Conservation (phyloP, 2,797 vertebrate species). For the Anniella stebbinsi region DNA sequence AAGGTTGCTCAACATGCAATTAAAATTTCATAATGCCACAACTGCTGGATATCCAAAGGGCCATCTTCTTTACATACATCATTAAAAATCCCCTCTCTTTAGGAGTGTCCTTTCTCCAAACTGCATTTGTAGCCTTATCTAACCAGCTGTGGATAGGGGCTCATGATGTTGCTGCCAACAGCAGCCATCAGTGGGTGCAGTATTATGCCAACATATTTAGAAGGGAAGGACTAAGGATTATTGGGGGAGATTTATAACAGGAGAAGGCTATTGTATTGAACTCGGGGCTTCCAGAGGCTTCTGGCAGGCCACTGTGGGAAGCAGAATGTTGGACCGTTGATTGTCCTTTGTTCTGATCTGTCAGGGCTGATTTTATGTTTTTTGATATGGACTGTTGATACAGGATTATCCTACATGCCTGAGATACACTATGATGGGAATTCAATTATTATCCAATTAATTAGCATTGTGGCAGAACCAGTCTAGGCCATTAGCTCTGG, state of each 20-base stretch:
- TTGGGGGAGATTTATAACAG: neutral
- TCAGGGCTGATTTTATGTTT: neutral
- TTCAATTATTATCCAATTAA: neutral
- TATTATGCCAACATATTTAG: neutral
- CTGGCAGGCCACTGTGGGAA: neutral
- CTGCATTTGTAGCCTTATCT: neutral
- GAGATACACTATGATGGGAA: neutral
- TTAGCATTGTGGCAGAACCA: neutral
- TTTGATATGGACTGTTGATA: neutral
- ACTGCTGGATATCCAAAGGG: conserved; percentile 8
- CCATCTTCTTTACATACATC: neutral
- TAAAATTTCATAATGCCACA: conserved; percentile 60
- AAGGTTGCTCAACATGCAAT: conserved; percentile 50
- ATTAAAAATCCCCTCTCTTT: conserved; percentile 9
- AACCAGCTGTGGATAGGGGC: neutral
- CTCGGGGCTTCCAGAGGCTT: neutral
- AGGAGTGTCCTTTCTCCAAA: neutral
- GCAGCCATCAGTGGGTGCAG: neutral
- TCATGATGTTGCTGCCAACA: too few species aligned
- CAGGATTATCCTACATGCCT: neutral
- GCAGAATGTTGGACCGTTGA: neutral
- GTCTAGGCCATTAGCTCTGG: neutral
- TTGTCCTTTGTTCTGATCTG: neutral
- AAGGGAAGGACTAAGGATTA: neutral
- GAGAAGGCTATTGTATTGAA: neutral